Percentiles rank a stretch among this genome's conserved stretches.
Conservation (phyloP, 2,797 vertebrate genomes). For the Mormyrops attenuatus region DNA sequence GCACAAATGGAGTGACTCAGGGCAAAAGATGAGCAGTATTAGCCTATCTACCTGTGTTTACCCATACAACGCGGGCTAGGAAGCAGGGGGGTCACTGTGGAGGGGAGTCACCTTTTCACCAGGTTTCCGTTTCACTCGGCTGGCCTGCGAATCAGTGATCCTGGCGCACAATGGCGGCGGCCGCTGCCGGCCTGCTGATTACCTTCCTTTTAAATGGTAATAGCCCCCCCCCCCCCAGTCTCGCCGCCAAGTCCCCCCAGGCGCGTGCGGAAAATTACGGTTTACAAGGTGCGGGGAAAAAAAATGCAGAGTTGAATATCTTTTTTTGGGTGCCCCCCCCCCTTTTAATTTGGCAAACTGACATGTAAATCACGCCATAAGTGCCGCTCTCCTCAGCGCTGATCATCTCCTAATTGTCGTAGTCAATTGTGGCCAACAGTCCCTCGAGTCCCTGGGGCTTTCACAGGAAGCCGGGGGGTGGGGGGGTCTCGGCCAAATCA, state of each 20-base stretch:
- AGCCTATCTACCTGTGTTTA: constrained; percentile 68
- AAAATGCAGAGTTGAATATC: constrained; percentile 81
- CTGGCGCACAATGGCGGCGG: constrained; percentile 94
- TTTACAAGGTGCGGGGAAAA: constrained; percentile 83
- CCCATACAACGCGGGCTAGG: constrained; percentile 54
- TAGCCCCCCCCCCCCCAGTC: constrained; percentile 70
- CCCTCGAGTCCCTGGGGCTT: constrained; percentile 91
- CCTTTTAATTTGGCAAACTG: constrained; percentile 88
- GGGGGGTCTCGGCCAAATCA: constrained; percentile 88
- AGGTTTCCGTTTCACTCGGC: constrained; percentile 68
- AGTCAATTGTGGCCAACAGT: constrained; percentile 99
- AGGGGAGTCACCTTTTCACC: constrained; percentile 65
- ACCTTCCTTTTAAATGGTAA: constrained; percentile 99
- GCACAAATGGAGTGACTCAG: constrained; percentile 59
- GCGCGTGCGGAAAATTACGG: constrained; percentile 94
- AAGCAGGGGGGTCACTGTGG: no score
- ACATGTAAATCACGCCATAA: constrained; percentile 99
- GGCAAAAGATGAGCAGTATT: constrained; percentile 69
- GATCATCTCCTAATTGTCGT: constrained; percentile 99
- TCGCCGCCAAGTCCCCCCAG: constrained; percentile 84
- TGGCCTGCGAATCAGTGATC: constrained; percentile 77
- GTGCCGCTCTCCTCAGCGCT: constrained; percentile 87
- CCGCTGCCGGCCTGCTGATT: constrained; percentile 91
- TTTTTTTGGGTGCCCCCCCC: constrained; percentile 62
- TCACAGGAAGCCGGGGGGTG: constrained; percentile 79